Evolutionary conservation across 2,888 invertebrate genomes (phyloP), one percentile per base, ranked within the genome.

Genomic region (Romanomermis culicivorax): DNA sequence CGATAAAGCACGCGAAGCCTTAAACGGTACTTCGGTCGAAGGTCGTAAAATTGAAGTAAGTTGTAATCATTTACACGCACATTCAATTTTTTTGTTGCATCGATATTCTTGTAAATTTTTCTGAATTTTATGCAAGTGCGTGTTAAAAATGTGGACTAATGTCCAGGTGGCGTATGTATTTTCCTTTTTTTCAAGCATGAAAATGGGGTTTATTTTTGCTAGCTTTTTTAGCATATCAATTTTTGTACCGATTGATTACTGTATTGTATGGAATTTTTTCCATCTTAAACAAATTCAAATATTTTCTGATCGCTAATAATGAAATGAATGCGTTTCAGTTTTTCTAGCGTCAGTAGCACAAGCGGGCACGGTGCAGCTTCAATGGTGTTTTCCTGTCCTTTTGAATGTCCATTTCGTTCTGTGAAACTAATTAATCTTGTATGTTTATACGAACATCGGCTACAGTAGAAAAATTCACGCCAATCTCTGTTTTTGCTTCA

Each of bases 11-110:
- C 88, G 95, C 81, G 91, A 91, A 82, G 88, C 91, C 82, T 86
- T 97, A 80, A 93, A 97, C 83, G 93, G 93, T 83, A 89, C 91
- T 80, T 88, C 93, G 84, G 91, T 95, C 83, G 97, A 97, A 85
- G 95, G 95, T 81, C 84, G 97, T 81, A 97, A 95, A 83, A 93
- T 97, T 82, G 97, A 95, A 89, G 93, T 93, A 71, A 27, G 26
- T 49, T 23, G 7, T 7, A 11, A 45, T 45, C 7, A n/a, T 20
- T 45, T n/a, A n/a, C n/a, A n/a, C 17, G 36, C 17, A 14, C 11
- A 36, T 14, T 36, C 11, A 36, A n/a, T n/a, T n/a, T n/a, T n/a
- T n/a, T n/a, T n/a, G n/a, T n/a, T n/a, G n/a, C n/a, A n/a, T n/a
- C n/a, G n/a, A n/a, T n/a, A n/a, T n/a, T n/a, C n/a, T n/a, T n/a